phyloP scores from a whole-genome alignment of 2,888 invertebrate genomes.

The Aphidius colemani region DNA sequence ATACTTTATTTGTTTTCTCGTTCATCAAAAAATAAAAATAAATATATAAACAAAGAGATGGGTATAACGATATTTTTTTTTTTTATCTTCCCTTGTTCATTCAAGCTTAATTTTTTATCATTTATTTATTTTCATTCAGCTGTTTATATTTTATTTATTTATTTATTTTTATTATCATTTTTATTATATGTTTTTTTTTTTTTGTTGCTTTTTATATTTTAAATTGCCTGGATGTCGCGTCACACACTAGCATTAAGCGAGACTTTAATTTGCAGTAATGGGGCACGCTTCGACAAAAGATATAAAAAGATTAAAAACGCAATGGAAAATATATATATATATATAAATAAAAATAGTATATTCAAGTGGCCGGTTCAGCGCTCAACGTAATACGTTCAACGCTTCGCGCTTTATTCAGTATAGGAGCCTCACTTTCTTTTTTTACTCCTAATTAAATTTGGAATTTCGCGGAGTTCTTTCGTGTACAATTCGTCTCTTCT shows the following conservation, averaged over 20 bases:
- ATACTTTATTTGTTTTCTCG: slow-evolving; percentile 20
- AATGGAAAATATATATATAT: background rate
- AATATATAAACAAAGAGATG: slow-evolving; percentile 20
- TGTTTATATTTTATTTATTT: slow-evolving; percentile 33
- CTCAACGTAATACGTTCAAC: slow-evolving; percentile 16
- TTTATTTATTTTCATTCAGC: background rate
- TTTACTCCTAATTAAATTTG: slow-evolving; percentile 51
- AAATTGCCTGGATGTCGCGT: slow-evolving; percentile 13
- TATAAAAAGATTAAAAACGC: slow-evolving; percentile 31
- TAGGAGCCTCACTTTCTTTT: slow-evolving; percentile 37
- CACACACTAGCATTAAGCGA: slow-evolving; percentile 31
- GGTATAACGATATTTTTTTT: slow-evolving; percentile 12
- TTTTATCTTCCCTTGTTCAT: background rate
- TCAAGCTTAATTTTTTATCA: too few species aligned
- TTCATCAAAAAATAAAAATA: slow-evolving; percentile 19
- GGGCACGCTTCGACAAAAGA: slow-evolving; percentile 20
- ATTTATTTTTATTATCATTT: slow-evolving; percentile 61
- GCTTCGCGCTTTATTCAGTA: slow-evolving; percentile 16
- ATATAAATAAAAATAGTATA: slow-evolving; percentile 11
- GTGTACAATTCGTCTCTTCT: slow-evolving; percentile 10
- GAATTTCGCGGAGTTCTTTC: slow-evolving; percentile 41
- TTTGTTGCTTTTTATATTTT: slow-evolving; percentile 54
- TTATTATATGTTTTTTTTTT: too few species aligned
- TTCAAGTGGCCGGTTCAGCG: slow-evolving; percentile 10
- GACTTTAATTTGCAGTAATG: slow-evolving; percentile 36